phyloP scores from a whole-genome alignment of 2,797 vertebrate species.

The Poeciliopsis presidionis region DNA sequence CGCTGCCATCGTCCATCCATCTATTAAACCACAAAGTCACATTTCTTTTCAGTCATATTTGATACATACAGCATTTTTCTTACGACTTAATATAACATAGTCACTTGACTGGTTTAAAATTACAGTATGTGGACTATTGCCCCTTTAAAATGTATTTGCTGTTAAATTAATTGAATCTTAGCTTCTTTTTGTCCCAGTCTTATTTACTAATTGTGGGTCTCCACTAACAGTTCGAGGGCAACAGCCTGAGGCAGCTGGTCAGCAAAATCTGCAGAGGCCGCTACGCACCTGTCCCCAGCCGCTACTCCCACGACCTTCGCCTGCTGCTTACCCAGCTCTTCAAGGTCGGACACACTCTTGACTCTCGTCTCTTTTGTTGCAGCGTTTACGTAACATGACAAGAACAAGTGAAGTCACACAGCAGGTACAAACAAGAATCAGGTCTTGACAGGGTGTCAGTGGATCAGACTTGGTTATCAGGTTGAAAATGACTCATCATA shows the following conservation, averaged over 20 bases:
- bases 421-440: conserved; percentile 8
- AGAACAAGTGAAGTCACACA: not conserved
- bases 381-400: not conserved
- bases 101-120: too few relatives aligned
- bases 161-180: not conserved
- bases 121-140: not conserved
- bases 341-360: conserved; percentile 76
- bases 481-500: not conserved
- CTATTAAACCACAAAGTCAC: not conserved
- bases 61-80: too few relatives aligned
- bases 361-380: not conserved
- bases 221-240: conserved; percentile 86
- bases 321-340: conserved; percentile 87
- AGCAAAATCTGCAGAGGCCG: conserved; percentile 88
- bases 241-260: conserved; percentile 86
- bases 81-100: too few relatives aligned
- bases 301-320: conserved; percentile 84
- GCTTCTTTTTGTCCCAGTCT: not conserved
- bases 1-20: not conserved
- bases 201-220: not conserved
- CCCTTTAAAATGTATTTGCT: not conserved
- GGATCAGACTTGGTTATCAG: not conserved
- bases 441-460: too few relatives aligned
- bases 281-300: conserved; percentile 81
- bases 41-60: too few relatives aligned